Evolutionary conservation across 2,113 vertebrate species (phyloP).

Genomic region (Oenanthe oenanthe): DNA sequence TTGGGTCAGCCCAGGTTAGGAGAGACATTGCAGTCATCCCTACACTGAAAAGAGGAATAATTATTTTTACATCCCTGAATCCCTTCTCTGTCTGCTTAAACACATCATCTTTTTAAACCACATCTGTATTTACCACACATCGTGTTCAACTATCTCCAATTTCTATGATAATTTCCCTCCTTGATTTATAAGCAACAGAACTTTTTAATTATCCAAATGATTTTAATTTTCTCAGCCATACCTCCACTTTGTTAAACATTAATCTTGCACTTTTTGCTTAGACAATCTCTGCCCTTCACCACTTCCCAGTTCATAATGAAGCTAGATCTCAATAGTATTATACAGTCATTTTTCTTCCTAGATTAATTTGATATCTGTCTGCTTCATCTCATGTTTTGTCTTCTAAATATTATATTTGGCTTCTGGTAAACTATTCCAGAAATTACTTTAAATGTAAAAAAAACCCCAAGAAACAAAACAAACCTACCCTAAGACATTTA

Average conservation of each 20-base stretch:
- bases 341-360: not conserved
- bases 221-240: constrained; percentile 56
- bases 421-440: not conserved
- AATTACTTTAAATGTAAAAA: not conserved
- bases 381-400: not conserved
- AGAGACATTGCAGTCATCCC: not conserved
- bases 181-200: constrained; percentile 44
- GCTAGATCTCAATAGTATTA: not conserved
- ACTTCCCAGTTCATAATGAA: constrained; percentile 4
- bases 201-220: constrained; percentile 55
- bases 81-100: not conserved
- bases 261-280: constrained; percentile 11
- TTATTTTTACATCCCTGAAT: not conserved
- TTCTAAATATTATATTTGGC: not conserved
- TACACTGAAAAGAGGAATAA: not conserved
- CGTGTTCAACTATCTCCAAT: not conserved
- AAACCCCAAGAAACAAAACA: not conserved
- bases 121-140: constrained; percentile 26
- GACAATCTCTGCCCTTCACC: not conserved
- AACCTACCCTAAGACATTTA: not conserved
- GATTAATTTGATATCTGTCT: constrained; percentile 1
- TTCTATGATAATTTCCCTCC: constrained; percentile 55
- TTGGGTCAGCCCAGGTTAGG: not conserved
- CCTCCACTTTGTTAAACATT: constrained; percentile 41
- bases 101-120: not conserved